Evolutionary conservation across 2,888 invertebrate genomes (phyloP).

Genomic region (Drosophila helvetica): DNA sequence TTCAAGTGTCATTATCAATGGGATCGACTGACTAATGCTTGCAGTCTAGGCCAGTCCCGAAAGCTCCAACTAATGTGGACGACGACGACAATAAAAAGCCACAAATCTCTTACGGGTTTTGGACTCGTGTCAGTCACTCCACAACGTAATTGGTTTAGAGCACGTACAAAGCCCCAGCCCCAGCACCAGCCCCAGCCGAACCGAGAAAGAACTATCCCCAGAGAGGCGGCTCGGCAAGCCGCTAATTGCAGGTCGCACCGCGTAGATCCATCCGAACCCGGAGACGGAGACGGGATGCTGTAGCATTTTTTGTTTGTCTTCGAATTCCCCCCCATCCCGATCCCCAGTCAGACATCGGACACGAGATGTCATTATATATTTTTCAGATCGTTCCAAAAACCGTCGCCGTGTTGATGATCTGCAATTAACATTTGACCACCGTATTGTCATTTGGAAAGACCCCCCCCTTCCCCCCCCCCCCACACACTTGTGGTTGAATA

Average conservation of each 20-base stretch:
- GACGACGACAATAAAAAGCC: constrained; percentile 39
- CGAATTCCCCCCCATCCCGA: neutral
- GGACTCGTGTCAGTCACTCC: constrained; percentile 63
- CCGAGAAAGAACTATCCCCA: constrained; percentile 15
- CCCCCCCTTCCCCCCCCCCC: neutral
- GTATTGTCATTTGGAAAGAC: constrained; percentile 8
- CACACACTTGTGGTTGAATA: constrained; percentile 25
- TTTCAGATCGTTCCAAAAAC: constrained; percentile 5
- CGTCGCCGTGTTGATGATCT: constrained; percentile 30
- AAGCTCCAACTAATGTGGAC: constrained; percentile 52
- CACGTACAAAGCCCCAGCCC: constrained; percentile 47
- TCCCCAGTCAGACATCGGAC: constrained; percentile 27
- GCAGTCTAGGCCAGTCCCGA: neutral
- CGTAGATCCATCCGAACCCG: constrained; percentile 8
- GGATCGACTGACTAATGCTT: constrained; percentile 40
- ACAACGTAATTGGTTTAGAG: constrained; percentile 62
- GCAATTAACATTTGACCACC: constrained; percentile 30
- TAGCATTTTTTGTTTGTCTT: neutral
- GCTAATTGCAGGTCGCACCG: constrained; percentile 59
- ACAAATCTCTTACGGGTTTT: constrained; percentile 18
- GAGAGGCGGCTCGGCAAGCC: constrained; percentile 3
- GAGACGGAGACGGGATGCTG: constrained; percentile 37
- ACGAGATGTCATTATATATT: constrained; percentile 60
- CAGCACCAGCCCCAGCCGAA: neutral
- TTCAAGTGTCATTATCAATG: constrained; percentile 49